Evolutionary conservation across 2,113 vertebrate species (phyloP), one percentile per base, ranked within the genome.

Genomic region (Xyrauchen texanus): DNA sequence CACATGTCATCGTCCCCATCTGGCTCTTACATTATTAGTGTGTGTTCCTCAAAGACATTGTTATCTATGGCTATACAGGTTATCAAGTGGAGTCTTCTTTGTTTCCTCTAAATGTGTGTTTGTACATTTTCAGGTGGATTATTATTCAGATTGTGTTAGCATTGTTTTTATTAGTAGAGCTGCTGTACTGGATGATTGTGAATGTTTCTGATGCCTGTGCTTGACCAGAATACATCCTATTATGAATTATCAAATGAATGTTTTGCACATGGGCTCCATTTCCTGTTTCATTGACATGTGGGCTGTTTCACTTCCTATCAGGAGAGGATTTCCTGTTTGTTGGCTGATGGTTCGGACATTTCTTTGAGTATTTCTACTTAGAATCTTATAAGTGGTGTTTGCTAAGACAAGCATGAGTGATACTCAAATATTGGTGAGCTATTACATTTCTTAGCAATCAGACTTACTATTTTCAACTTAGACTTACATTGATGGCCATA

Each of bases 281-380:
- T 90, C 84, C 85, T 85, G 82, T 76, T 84, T 86, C 7, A 34
- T 51, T 84, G 63, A 69, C 6, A 21, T 78, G 67, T 77, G 82
- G 65, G 80, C 8, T 15, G 73, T 81, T 73, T 57, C 83, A 83
- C 86, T 91, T 93, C 90, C 91, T 89, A 86, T 86, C 77, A 84
- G 82, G 86, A 87, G 80, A 88, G 78, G 7, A 76, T 85, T 86
- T 86, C 84, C 85, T 51, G 67, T 85, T 65, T 81, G 88, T 79
- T 16, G 80, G 82, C 84, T 89, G 88, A 86, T 88, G 85, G 69
- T 77, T 34, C 3, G 21, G 21, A 12, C 21, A 1, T 34, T 34
- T 34, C 42, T 8, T 34, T 34, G 21, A 34, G 21, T 34, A 34
- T 3, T 34, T 34, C 21, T 34, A 34, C 21, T 34, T 34, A 34